Conservation (phyloP, 2,113 vertebrate species). For the Alethe diademata region DNA sequence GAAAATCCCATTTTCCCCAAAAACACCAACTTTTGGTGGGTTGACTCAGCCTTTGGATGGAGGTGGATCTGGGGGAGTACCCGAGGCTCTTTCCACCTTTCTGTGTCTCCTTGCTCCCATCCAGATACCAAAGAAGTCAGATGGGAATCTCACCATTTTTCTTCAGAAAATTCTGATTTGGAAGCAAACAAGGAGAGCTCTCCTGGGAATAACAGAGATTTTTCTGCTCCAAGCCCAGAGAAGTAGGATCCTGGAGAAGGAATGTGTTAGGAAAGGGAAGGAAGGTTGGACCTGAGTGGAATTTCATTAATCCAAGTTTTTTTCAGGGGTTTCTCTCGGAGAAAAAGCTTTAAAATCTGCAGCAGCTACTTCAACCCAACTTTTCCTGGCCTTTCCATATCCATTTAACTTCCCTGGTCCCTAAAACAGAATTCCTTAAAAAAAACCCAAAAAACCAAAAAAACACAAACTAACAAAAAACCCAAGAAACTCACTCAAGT, state of each 20-base stretch:
- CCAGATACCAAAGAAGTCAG: not conserved
- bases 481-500: not conserved
- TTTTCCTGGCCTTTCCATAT: not conserved
- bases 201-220: not conserved
- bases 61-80: not conserved
- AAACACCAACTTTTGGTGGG: not conserved
- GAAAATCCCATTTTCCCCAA: not conserved
- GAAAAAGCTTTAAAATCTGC: not conserved
- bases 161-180: not conserved
- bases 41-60: not conserved
- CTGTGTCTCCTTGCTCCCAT: not conserved
- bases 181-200: not conserved
- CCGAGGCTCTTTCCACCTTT: not conserved
- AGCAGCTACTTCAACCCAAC: not conserved
- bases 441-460: not conserved
- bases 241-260: not conserved
- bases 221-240: not conserved
- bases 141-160: not conserved
- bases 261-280: not conserved
- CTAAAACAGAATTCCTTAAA: not conserved
- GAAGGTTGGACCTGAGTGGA: not conserved
- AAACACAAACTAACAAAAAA: no score
- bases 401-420: not conserved
- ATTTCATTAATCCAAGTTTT: not conserved
- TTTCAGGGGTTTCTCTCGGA: not conserved